These are phyloP conservation scores for Scrobipalpa atriplicella DNA, from an alignment of 2,888 invertebrate species.

Conservation along the genomic window DNA sequence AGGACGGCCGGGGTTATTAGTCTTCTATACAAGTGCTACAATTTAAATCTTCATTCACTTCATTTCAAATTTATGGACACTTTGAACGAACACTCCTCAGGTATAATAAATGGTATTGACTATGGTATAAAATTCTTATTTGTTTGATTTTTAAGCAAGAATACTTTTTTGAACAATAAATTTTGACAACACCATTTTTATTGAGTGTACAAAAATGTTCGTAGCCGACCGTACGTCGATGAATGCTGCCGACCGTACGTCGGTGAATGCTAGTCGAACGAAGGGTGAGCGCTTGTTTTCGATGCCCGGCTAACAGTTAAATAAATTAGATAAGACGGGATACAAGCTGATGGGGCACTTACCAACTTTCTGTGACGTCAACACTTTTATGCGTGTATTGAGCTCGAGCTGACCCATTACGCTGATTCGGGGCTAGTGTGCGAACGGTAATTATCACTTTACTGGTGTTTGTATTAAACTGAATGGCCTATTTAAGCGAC, in stretches of 20 bases:
- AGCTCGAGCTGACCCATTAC: constrained; percentile 51
- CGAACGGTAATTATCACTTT: background rate
- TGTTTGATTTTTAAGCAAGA: background rate
- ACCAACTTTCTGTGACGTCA: constrained; percentile 66
- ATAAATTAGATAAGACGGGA: constrained; percentile 73
- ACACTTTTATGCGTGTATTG: constrained; percentile 63
- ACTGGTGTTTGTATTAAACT: background rate
- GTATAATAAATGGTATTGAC: background rate
- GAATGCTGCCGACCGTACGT: constrained; percentile 9
- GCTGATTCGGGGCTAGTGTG: constrained; percentile 39
- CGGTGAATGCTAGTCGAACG: constrained; percentile 5
- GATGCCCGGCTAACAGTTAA: constrained; percentile 64
- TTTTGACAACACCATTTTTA: no score
- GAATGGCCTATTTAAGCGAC: constrained; percentile 4
- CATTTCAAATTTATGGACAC: no score
- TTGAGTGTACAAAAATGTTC: no score
- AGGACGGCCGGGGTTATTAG: background rate
- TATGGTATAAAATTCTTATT: background rate
- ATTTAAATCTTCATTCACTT: background rate
- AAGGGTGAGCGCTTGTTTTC: constrained; percentile 55
- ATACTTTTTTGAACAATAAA: no score
- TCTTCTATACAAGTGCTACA: background rate
- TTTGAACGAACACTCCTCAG: no score
- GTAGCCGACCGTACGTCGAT: background rate
- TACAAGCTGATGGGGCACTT: constrained; percentile 64